phyloP scores from a whole-genome alignment of 2,113 vertebrate genomes.

The Rhinoptilus africanus region DNA sequence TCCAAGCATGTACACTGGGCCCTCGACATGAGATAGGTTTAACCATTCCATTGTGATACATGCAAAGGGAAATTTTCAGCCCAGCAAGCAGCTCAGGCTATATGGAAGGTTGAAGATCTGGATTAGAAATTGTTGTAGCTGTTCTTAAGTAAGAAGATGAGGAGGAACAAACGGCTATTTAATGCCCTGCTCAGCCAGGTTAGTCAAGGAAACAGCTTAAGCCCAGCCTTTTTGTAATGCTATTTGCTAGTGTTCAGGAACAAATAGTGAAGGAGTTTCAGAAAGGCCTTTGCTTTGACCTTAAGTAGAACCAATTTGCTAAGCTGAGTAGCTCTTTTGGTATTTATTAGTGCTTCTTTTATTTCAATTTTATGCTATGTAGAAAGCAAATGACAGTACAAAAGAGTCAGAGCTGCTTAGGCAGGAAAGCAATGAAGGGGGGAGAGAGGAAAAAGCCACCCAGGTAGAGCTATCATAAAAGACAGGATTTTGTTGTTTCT shows the following conservation, averaged over 20 bases:
- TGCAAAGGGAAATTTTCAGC: neutral
- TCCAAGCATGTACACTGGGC: neutral
- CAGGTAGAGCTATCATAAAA: neutral
- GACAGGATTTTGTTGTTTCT: neutral
- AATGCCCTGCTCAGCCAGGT: neutral
- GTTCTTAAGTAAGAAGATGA: neutral
- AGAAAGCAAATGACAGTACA: neutral
- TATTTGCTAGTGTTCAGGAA: neutral
- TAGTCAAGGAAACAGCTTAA: neutral
- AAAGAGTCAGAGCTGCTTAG: neutral
- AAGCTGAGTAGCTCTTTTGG: neutral
- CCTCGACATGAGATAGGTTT: rapidly evolving
- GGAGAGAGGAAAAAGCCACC: neutral
- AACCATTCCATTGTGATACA: neutral
- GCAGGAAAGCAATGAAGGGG: neutral
- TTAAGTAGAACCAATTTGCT: conserved; percentile 1
- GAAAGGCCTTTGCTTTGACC: neutral
- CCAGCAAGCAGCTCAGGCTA: neutral
- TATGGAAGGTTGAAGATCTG: neutral
- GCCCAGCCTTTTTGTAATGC: neutral
- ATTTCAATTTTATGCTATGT: neutral
- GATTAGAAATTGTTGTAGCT: neutral
- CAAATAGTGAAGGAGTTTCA: neutral
- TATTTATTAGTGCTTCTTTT: conserved; percentile 4
- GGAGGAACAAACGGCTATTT: neutral